Percentiles rank a stretch among this genome's conserved stretches.
Evolutionary conservation across 2,888 invertebrate species (phyloP).

Genomic region (Merodon equestris): DNA sequence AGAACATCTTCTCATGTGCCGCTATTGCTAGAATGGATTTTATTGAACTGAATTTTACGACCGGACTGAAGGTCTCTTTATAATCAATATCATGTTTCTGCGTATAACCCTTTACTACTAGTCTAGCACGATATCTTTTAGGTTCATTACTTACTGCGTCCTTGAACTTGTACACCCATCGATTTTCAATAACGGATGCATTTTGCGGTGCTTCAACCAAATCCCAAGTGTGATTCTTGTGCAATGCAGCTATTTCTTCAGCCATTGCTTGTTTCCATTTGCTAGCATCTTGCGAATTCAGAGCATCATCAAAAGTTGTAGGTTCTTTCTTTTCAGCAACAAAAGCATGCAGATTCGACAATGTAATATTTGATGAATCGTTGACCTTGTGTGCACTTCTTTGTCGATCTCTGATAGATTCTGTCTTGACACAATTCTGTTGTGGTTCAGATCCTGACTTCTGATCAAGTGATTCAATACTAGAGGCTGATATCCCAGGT

Average conservation of each 20-base stretch:
- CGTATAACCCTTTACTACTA: conserved; percentile 10
- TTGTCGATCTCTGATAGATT: background rate
- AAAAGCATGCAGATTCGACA: conserved; percentile 17
- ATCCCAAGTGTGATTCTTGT: conserved; percentile 6
- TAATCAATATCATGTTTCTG: conserved; percentile 6
- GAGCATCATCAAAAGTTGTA: conserved; percentile 2
- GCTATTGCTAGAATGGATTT: conserved; percentile 6
- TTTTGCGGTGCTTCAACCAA: conserved; percentile 2
- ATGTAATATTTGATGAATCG: conserved; percentile 4
- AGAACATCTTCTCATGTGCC: background rate
- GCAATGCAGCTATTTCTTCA: conserved; percentile 17
- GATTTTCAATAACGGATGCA: conserved; percentile 12
- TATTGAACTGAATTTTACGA: background rate
- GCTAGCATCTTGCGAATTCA: background rate
- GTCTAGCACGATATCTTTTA: background rate
- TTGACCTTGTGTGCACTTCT: background rate
- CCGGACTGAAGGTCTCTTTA: conserved; percentile 1
- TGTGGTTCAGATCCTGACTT: too few relatives aligned
- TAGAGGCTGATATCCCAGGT: background rate
- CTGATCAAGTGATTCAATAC: too few relatives aligned
- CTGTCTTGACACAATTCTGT: conserved; percentile 1
- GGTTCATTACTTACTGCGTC: background rate
- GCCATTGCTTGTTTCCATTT: conserved; percentile 10
- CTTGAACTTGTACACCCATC: conserved; percentile 7
- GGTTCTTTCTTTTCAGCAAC: conserved; percentile 2